These are phyloP conservation scores for Glyphotaelius pellucidus DNA, from an alignment of 2,888 invertebrate genomes.

Conservation along the genomic window DNA sequence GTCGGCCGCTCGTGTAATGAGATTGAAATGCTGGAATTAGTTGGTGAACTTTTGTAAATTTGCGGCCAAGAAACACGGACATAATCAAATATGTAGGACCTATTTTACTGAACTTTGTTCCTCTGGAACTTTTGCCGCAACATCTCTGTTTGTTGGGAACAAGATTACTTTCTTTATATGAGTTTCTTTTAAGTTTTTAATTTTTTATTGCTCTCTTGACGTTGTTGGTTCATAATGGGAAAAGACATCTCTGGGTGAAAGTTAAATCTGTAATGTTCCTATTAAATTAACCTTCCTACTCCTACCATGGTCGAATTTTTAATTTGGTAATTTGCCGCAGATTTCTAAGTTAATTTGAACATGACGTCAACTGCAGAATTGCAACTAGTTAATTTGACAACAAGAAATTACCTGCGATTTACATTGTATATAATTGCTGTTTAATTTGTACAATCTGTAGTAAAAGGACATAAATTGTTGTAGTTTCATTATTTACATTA, in stretches of 20 bases:
- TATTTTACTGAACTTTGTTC: neutral
- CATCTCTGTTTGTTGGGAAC: neutral
- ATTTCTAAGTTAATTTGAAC: too few relatives aligned
- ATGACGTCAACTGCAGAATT: too few relatives aligned
- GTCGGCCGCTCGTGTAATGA: neutral
- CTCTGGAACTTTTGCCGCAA: neutral
- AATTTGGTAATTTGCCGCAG: too few relatives aligned
- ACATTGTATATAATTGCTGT: too few relatives aligned
- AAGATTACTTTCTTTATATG: neutral
- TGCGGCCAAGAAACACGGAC: neutral
- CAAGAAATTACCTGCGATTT: too few relatives aligned
- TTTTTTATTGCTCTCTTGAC: neutral
- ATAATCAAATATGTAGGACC: neutral
- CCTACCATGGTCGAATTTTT: too few relatives aligned
- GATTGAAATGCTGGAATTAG: conserved; percentile 33
- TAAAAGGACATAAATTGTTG: too few relatives aligned
- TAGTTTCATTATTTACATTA: neutral
- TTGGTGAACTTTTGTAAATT: conserved; percentile 22
- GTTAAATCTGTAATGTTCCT: too few relatives aligned
- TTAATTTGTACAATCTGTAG: too few relatives aligned
- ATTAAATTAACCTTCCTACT: too few relatives aligned
- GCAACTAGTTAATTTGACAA: too few relatives aligned
- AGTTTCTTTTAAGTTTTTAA: neutral
- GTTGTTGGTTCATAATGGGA: neutral
- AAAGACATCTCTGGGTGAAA: neutral